Percentiles rank a stretch among this genome's conserved stretches.
phyloP scores from a whole-genome alignment of 2,797 vertebrate genomes.

The Chaetophractus vellerosus region DNA sequence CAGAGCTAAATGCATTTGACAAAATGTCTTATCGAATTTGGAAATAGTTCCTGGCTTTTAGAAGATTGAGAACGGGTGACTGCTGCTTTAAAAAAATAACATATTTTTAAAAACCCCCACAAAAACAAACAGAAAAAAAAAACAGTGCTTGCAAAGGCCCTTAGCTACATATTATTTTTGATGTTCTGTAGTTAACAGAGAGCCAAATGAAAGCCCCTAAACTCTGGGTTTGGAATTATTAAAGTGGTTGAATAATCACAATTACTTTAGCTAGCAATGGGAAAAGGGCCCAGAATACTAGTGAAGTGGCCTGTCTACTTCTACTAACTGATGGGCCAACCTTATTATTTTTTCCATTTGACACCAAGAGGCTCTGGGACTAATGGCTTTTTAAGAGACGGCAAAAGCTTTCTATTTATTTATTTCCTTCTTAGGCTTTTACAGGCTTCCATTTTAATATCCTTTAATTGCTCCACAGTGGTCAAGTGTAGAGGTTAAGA shows the following conservation, averaged over 20 bases:
- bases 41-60: slow-evolving; percentile 63
- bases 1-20: neutral
- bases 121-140: neutral
- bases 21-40: neutral
- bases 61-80: neutral
- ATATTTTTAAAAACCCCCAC: too few species aligned
- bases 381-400: slow-evolving; percentile 74
- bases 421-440: slow-evolving; percentile 57
- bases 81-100: neutral
- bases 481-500: slow-evolving; percentile 32
- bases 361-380: slow-evolving; percentile 60
- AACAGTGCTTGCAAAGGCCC: neutral
- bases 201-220: slow-evolving; percentile 36
- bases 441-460: slow-evolving; percentile 64
- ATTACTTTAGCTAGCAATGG: slow-evolving; percentile 63
- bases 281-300: neutral
- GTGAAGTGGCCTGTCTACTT: slow-evolving; percentile 48
- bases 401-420: slow-evolving; percentile 76
- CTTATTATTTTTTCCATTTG: slow-evolving; percentile 73
- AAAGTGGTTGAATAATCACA: slow-evolving; percentile 63
- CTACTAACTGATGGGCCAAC: slow-evolving; percentile 39
- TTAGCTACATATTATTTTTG: slow-evolving; percentile 58
- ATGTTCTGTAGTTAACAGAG: slow-evolving; percentile 50
- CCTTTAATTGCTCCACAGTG: slow-evolving; percentile 60
- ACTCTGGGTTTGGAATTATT: slow-evolving; percentile 11